Evolutionary conservation across 1,140 invertebrate species (phyloP).

Genomic region (Agrilus planipennis): DNA sequence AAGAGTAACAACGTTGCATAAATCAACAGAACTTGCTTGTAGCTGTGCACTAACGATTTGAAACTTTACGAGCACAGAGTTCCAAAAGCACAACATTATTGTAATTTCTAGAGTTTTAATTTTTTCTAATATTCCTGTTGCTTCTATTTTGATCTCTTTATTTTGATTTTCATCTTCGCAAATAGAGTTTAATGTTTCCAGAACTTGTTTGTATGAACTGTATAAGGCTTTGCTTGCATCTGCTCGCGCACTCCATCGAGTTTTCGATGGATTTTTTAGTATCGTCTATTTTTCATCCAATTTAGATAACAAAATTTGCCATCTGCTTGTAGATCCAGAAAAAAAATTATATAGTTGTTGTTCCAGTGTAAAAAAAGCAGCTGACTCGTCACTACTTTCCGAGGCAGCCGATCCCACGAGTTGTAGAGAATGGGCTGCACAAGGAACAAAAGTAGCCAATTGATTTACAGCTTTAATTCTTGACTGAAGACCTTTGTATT

Average conservation of each 20-base stretch:
- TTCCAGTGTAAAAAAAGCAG: conserved; percentile 12
- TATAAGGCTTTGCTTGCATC: conserved; percentile 1
- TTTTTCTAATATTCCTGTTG: too few relatives aligned
- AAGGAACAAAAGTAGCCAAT: conserved; percentile 21
- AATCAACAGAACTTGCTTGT: too few relatives aligned
- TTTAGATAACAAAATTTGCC: conserved; percentile 21
- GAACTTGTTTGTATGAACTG: background rate
- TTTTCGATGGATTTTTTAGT: background rate
- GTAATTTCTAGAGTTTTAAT: too few relatives aligned
- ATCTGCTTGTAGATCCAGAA: conserved; percentile 29
- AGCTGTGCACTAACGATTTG: too few relatives aligned
- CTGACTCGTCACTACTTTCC: conserved; percentile 20
- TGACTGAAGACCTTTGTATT: conserved; percentile 15
- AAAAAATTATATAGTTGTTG: conserved; percentile 13
- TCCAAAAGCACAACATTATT: too few relatives aligned
- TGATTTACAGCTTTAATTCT: conserved; percentile 23
- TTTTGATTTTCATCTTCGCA: background rate
- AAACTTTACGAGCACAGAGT: too few relatives aligned
- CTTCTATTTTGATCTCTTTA: too few relatives aligned
- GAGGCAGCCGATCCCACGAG: conserved; percentile 24
- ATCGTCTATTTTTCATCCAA: conserved; percentile 3
- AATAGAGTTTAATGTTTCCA: background rate
- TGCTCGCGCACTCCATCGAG: background rate
- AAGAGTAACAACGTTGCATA: too few relatives aligned
- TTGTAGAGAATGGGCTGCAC: conserved; percentile 28